Conservation (phyloP, 2,113 vertebrate genomes). For the Peromyscus leucopus region DNA sequence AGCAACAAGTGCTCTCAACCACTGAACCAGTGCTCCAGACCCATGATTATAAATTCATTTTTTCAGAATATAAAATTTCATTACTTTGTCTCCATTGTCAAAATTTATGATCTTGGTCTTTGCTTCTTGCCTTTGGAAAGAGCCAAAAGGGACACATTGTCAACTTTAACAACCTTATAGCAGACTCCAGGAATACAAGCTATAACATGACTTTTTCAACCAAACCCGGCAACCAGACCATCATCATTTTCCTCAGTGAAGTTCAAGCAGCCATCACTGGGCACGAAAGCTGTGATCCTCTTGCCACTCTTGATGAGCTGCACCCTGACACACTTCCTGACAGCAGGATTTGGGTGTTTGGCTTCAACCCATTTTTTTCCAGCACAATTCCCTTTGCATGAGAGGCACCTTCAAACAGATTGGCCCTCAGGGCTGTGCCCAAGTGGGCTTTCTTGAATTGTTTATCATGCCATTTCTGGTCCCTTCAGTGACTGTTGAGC, state of each 20-base stretch:
- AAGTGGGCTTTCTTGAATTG: neutral
- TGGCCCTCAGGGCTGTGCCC: neutral
- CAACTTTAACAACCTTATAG: neutral
- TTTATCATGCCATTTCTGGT: neutral
- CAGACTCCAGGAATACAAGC: neutral
- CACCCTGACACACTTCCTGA: neutral
- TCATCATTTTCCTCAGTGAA: neutral
- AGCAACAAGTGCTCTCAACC: neutral
- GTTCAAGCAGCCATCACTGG: neutral
- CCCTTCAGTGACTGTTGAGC: neutral
- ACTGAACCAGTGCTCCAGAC: neutral
- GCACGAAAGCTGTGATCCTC: neutral
- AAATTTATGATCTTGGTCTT: neutral
- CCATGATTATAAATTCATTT: neutral
- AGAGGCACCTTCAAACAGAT: neutral
- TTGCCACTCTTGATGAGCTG: neutral
- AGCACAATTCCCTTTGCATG: neutral
- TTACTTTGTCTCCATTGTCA: neutral
- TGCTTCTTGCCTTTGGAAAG: neutral
- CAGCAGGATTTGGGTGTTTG: neutral
- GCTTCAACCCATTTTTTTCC: neutral
- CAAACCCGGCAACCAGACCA: neutral
- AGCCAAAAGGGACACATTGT: neutral
- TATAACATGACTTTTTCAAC: neutral
- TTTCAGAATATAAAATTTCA: neutral